These are phyloP conservation scores for Epistrophella euchroma DNA, from an alignment of 2,888 invertebrate genomes.

Conservation along the genomic window DNA sequence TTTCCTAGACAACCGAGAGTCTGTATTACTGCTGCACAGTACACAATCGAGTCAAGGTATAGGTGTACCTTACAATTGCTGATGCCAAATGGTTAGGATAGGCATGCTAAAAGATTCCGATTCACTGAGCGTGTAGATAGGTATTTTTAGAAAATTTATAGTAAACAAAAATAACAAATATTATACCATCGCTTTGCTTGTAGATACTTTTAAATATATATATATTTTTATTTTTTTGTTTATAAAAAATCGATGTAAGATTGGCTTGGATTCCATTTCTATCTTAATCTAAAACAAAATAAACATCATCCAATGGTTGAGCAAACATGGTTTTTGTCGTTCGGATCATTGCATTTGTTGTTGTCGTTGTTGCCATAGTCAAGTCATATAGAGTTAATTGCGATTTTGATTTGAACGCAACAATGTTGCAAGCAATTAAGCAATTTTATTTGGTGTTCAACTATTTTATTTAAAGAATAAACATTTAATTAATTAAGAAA, in stretches of 20 bases:
- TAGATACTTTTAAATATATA: background rate
- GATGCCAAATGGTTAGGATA: slow-evolving; percentile 55
- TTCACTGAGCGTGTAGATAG: slow-evolving; percentile 36
- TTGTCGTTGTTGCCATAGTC: slow-evolving; percentile 1
- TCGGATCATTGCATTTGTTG: slow-evolving; percentile 4
- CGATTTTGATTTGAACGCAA: slow-evolving; percentile 56
- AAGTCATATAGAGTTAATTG: background rate
- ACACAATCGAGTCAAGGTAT: slow-evolving; percentile 56
- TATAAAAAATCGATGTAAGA: slow-evolving; percentile 3
- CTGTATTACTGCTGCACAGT: slow-evolving; percentile 41
- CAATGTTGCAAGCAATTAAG: slow-evolving; percentile 73
- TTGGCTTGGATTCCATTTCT: slow-evolving; percentile 40
- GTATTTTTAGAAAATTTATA: slow-evolving; percentile 19
- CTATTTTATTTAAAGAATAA: slow-evolving; percentile 35
- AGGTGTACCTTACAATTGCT: slow-evolving; percentile 30
- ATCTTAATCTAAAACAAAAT: background rate
- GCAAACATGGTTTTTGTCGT: background rate
- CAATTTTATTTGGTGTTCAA: slow-evolving; percentile 51
- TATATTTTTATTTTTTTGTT: background rate
- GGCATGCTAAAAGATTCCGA: slow-evolving; percentile 40
- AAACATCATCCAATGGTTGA: slow-evolving; percentile 36
- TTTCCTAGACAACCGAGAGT: slow-evolving; percentile 63
- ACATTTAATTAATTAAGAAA: slow-evolving; percentile 23
- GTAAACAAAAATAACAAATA: background rate
- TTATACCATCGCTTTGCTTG: background rate